phyloP scores from a whole-genome alignment of 2,888 invertebrate species.

The Drosophila suboccidentalis region DNA sequence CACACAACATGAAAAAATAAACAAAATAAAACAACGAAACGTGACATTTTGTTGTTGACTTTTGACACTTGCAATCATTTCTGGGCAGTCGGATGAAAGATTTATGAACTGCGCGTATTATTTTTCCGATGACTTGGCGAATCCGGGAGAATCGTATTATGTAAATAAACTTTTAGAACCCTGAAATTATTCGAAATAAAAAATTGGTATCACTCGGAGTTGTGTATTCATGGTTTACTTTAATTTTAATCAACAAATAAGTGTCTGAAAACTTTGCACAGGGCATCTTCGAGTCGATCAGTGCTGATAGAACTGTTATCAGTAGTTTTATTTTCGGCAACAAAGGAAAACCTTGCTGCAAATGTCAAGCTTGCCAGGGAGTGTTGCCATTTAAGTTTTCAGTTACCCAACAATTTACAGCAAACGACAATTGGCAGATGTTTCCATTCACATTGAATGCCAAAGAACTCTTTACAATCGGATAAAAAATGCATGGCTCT shows the following conservation, averaged over 20 bases:
- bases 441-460: slow-evolving; percentile 33
- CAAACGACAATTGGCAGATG: slow-evolving; percentile 44
- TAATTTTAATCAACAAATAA: neutral
- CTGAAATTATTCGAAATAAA: neutral
- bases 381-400: slow-evolving; percentile 61
- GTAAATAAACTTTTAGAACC: slow-evolving; percentile 46
- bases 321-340: slow-evolving; percentile 21
- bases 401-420: slow-evolving; percentile 37
- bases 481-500: slow-evolving; percentile 20
- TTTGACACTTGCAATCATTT: slow-evolving; percentile 78
- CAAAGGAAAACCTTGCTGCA: slow-evolving; percentile 55
- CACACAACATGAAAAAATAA: slow-evolving; percentile 20
- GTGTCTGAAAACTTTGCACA: neutral
- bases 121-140: slow-evolving; percentile 52
- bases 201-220: neutral
- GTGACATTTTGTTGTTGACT: slow-evolving; percentile 79
- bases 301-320: neutral
- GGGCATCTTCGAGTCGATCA: slow-evolving; percentile 3
- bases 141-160: slow-evolving; percentile 45
- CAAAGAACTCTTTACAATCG: slow-evolving; percentile 20
- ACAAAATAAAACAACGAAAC: slow-evolving; percentile 66
- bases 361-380: slow-evolving; percentile 67
- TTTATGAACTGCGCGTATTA: slow-evolving; percentile 49
- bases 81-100: slow-evolving; percentile 63
- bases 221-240: neutral